Evolutionary conservation across 1,140 invertebrate genomes (phyloP).

Genomic region (Agrilus planipennis): DNA sequence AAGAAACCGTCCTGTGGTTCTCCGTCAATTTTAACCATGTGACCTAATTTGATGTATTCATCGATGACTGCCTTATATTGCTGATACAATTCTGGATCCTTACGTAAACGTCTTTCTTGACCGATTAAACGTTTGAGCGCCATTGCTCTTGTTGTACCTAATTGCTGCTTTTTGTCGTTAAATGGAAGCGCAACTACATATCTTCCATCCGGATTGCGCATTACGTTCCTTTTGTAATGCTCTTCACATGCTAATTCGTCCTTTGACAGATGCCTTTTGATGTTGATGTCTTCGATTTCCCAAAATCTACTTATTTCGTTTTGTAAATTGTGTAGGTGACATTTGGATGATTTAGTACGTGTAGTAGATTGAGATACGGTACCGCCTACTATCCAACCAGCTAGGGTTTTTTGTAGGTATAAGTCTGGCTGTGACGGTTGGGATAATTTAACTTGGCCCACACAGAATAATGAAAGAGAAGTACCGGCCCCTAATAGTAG

Average conservation of each 20-base stretch:
- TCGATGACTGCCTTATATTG: background rate
- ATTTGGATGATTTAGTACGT: background rate
- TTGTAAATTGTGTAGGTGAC: background rate
- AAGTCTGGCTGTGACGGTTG: conserved; percentile 3
- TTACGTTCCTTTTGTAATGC: background rate
- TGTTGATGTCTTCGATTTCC: background rate
- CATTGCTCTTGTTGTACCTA: background rate
- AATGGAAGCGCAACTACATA: background rate
- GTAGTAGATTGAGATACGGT: background rate
- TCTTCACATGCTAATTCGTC: background rate
- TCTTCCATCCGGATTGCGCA: background rate
- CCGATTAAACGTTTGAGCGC: background rate
- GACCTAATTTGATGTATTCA: background rate
- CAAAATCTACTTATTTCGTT: background rate
- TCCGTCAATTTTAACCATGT: conserved; percentile 2
- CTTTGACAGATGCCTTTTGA: background rate
- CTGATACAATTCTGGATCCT: background rate
- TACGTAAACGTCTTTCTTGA: background rate
- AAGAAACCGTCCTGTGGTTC: conserved; percentile 10
- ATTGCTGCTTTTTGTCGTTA: background rate
- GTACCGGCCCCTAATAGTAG: conserved; percentile 26
- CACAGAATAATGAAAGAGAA: conserved; percentile 23
- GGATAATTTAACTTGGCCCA: conserved; percentile 16
- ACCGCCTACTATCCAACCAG: conserved; percentile 14
- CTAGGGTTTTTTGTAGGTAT: conserved; percentile 10